These are phyloP conservation scores for Tholera decimalis DNA, from an alignment of 2,888 invertebrate genomes.

Conservation along the genomic window DNA sequence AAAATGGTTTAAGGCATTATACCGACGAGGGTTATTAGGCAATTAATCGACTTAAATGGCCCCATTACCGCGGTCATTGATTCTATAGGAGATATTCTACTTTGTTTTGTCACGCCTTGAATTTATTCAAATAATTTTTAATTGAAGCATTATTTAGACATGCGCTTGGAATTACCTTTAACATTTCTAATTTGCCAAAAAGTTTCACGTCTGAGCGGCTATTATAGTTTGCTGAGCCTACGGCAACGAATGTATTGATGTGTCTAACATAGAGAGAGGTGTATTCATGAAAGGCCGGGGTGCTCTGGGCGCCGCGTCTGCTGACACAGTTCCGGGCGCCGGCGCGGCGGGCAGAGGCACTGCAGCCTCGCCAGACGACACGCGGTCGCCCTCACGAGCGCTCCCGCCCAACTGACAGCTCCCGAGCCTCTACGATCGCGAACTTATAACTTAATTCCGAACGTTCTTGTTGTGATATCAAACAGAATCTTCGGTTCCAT, in stretches of 20 bases:
- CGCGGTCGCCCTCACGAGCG: conserved; percentile 84
- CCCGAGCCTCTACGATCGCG: conserved; percentile 66
- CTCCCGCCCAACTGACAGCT: conserved; percentile 75
- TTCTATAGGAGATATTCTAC: conserved; percentile 25
- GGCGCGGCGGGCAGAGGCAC: conserved; percentile 85
- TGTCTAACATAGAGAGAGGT: conserved; percentile 80
- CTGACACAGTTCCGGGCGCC: conserved; percentile 90
- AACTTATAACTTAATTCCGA: conserved; percentile 71
- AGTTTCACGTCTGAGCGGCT: conserved; percentile 63
- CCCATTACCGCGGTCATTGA: conserved; percentile 42
- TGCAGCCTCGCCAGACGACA: conserved; percentile 88
- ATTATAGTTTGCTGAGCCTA: conserved; percentile 72
- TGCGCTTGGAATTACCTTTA: conserved; percentile 19
- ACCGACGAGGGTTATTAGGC: conserved; percentile 36
- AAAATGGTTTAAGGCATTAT: conserved; percentile 30
- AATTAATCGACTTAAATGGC: conserved; percentile 53
- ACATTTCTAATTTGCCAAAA: conserved; percentile 43
- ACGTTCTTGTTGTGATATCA: conserved; percentile 58
- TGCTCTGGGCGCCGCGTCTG: conserved; percentile 83
- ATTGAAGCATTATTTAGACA: conserved; percentile 14
- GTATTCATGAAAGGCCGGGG: conserved; percentile 84
- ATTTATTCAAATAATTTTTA: conserved; percentile 9
- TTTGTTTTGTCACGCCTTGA: conserved; percentile 31
- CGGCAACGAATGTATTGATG: conserved; percentile 84
- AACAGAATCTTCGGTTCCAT: conserved; percentile 68